Base-by-base conservation (phyloP, 2,888 invertebrate species). In the Apamea epomidion region DNA sequence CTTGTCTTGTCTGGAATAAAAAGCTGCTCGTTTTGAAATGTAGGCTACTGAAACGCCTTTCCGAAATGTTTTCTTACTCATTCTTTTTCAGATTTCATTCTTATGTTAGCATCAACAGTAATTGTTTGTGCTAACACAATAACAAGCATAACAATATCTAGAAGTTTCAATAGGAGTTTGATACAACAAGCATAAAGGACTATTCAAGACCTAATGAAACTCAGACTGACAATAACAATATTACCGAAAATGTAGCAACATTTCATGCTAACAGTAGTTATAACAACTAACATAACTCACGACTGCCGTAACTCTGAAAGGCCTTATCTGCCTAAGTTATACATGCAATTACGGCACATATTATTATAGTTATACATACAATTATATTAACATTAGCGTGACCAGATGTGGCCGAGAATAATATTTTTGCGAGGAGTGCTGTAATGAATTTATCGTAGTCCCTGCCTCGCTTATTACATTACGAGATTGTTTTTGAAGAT, bases 371-470 rank as follows among this genome's bases (percentile, higher is more conserved):
- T 81, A 70, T 77, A 87, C 83, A 88, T 85, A 87, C 85, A 86
- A 90, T 90, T 90, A 85, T 88, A 78, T 85, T 77, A 81, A 81
- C 83, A 88, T 88, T 89, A 88, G 83, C 78, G 92, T 92, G 90
- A 90, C 90, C 92, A 91, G 93, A 92, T 92, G 92, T 89, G 88
- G 91, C 86, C 86, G 89, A 88, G 91, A 90, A 91, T 91, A 90
- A 92, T 94, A 92, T 93, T 95, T 94, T 94, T 93, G 93, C 92
- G 90, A 91, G 89, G 88, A 88, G 89, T 87, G 88, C 89, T 89
- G 90, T 92, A 92, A 94, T 93, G 92, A 93, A 94, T 94, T 94
- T 94, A 94, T 93, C 91, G 92, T 90, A 76, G 85, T 83, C 83
- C 78, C 85, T 76, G 81, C 75, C 78, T 76, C 86, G 76, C 71